phyloP scores from a whole-genome alignment of 2,888 invertebrate genomes.

The Noctua fimbriata region DNA sequence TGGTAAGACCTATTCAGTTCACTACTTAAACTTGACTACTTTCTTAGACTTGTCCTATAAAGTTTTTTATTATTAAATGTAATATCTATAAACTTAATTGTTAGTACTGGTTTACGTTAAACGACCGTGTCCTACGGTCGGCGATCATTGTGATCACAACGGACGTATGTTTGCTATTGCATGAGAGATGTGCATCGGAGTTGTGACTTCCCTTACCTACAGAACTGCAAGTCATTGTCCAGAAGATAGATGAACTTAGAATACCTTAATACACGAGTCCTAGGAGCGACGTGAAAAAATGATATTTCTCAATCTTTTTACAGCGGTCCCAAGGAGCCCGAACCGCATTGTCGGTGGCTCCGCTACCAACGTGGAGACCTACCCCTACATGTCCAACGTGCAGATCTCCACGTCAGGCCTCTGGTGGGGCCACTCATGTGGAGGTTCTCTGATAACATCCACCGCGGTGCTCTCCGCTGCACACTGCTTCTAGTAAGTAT shows the following conservation, averaged over 20 bases:
- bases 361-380: conserved; percentile 70
- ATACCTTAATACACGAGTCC: neutral
- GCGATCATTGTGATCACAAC: neutral
- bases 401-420: conserved; percentile 64
- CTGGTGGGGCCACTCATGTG: conserved; percentile 74
- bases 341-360: conserved; percentile 77
- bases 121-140: neutral
- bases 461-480: conserved; percentile 74
- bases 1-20: neutral
- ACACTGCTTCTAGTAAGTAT: conserved; percentile 77
- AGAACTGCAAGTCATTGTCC: neutral
- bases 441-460: conserved; percentile 74
- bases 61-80: neutral
- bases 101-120: neutral
- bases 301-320: neutral
- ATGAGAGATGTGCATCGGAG: neutral
- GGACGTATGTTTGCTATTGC: neutral
- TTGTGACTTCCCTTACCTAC: neutral
- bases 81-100: neutral
- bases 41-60: neutral
- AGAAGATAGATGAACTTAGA: neutral
- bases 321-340: conserved; percentile 70
- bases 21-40: too few species aligned
- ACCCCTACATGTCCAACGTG: conserved; percentile 79
- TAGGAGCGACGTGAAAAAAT: neutral